These are phyloP conservation scores for Saturnia pavonia DNA, from an alignment of 2,888 invertebrate genomes.

Conservation along the genomic window DNA sequence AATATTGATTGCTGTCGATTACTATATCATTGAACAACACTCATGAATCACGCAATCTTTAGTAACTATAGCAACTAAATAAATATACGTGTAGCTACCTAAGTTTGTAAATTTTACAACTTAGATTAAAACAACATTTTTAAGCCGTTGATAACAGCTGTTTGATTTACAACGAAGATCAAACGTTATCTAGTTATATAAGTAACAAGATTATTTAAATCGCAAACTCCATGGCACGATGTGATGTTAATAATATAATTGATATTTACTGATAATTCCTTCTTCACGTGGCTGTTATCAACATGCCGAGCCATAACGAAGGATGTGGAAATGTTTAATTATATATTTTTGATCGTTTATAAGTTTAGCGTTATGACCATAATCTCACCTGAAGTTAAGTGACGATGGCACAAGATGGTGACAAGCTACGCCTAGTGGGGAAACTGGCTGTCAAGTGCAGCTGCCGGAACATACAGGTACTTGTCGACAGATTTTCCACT, in stretches of 20 bases:
- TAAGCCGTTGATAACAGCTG: not conserved
- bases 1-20: too few relatives aligned
- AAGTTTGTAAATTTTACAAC: not conserved
- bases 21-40: not conserved
- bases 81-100: not conserved
- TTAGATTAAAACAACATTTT: not conserved
- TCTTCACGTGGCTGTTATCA: not conserved
- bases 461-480: too few relatives aligned
- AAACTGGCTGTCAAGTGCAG: too few relatives aligned
- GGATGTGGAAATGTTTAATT: too few relatives aligned
- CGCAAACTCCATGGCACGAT: not conserved
- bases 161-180: constrained; percentile 8
- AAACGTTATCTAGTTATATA: not conserved
- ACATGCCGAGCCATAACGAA: not conserved
- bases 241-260: not conserved
- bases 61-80: not conserved
- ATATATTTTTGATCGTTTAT: not conserved
- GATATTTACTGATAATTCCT: not conserved
- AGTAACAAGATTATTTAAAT: not conserved
- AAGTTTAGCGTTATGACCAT: too few relatives aligned
- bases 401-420: too few relatives aligned
- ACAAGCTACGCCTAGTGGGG: too few relatives aligned
- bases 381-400: too few relatives aligned
- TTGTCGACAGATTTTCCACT: too few relatives aligned
- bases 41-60: not conserved